Evolutionary conservation across 2,113 vertebrate species (phyloP), one percentile per base, ranked within the genome.

Genomic region (Illadopsis cleaveri): DNA sequence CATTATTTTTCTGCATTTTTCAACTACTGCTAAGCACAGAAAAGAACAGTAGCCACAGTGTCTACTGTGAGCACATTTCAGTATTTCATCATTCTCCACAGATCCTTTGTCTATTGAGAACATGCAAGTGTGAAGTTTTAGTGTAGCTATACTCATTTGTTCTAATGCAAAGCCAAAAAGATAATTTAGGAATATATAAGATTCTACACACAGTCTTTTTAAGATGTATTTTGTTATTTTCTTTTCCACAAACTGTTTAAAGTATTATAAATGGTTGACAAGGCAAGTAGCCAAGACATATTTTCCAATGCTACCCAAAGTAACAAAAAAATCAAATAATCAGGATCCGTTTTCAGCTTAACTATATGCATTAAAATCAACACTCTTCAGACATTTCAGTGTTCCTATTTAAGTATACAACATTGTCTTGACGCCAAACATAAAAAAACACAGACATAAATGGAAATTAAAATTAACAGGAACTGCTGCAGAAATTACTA

Each of bases 1-100:
- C 60, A 68, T 72, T 56, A 38, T 73, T 94, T 88, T 96, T n/a
- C 88, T 89, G n/a, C 22, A 51, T 77, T 86, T 66, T 90, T 86
- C 31, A 79, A 25, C 35, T 61, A 53, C 19, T 64, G 22, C 44
- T 84, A 73, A 40, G 66, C 58, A 88, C 61, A 90, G 72, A 78
- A 65, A 71, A 64, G 86, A 95, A 90, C 85, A 96, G 82, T 69
- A 83, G 47, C 64, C 51, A 86, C 64, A 95, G 76, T 92, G 82
- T 86, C 89, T 83, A 42, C 60, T 83, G 60, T 48, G 72, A 83
- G 50, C 57, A 61, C 79, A 83, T 95, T 93, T 89, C 71, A 95
- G 87, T 61, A 53, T 93, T 90, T 88, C 82, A 85, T 33, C 90
- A 90, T 82, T 79, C 84, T 89, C 90, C 60, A 60, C 61, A 54